Evolutionary conservation across 2,113 vertebrate species (phyloP), one percentile per base, ranked within the genome.

Genomic region (Solenodon paradoxus): DNA sequence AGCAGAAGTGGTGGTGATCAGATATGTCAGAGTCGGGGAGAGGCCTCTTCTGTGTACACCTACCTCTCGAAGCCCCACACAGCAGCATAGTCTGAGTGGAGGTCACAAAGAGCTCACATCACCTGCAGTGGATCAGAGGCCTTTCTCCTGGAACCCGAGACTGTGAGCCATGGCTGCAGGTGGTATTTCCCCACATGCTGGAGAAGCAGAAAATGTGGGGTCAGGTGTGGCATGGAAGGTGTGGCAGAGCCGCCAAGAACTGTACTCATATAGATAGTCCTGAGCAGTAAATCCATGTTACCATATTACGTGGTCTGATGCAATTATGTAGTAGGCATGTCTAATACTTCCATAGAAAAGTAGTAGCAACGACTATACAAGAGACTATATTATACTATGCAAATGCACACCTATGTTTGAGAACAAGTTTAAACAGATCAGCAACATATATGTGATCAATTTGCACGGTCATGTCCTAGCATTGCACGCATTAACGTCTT

Each of bases 401-500:
- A 85, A 47, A 35, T 72, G 10, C 3, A 94, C 49, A 26, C 15
- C 82, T 9, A 92, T 96, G 22, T 79, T 89, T 80, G 77, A 78
- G 61, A 97, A 69, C 19, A 57, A 93, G n/a, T 95, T 91, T 49
- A 85, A 95, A 17, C 80, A 95, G 72, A 90, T 94, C 28, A 88
- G 24, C 49, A 93, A 82, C 55, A 89, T 77, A 79, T 69, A 92
- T 19, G 15, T 63, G 15, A 69, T 71, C 5, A 26, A 63, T 5
- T n/a, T 59, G 0, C 55, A 81, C 15, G 94, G 68, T 19, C 45
- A 68, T 24, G 40, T 89, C 1, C 32, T 51, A 28, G 81, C 61
- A 71, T 78, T 7, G 40, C 85, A 28, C 42, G n/a, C 0, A 68
- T 88, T 8, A 19, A 40, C 24, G 12, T 68, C 72, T 66, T 32